Conservation (phyloP, 2,888 invertebrate genomes). For the Oxyteleia sp. region DNA sequence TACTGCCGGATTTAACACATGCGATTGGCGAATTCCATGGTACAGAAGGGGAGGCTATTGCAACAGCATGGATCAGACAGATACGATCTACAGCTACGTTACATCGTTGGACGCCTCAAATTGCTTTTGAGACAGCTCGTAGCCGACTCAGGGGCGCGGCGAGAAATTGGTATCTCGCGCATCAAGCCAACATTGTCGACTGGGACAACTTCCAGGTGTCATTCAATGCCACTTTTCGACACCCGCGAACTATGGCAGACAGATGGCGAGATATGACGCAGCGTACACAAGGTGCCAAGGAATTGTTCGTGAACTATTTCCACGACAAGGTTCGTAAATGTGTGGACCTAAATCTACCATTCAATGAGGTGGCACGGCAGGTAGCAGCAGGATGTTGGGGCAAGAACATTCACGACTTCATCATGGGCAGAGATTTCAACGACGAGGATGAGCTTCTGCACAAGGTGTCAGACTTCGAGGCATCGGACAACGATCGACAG, state of each 20-base stretch:
- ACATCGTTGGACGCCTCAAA: slow-evolving; percentile 1
- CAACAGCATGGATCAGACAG: slow-evolving; percentile 1
- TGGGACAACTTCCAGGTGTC: neutral
- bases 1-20: slow-evolving; percentile 12
- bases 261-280: slow-evolving; percentile 6
- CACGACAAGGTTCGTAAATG: neutral
- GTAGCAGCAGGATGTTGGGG: slow-evolving; percentile 7
- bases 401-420: slow-evolving; percentile 4
- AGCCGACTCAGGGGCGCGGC: slow-evolving; percentile 5
- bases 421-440: neutral
- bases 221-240: slow-evolving; percentile 4
- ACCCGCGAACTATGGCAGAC: neutral
- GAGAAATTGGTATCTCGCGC: slow-evolving; percentile 6
- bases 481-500: slow-evolving; percentile 14
- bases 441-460: slow-evolving; percentile 6
- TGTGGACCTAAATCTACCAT: neutral
- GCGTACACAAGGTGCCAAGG: slow-evolving; percentile 1
- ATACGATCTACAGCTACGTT: neutral
- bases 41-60: slow-evolving; percentile 2
- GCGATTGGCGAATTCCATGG: slow-evolving; percentile 2
- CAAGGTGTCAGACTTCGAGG: neutral
- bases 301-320: neutral
- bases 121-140: slow-evolving; percentile 10
- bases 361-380: neutral
- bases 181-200: neutral